A percentile compares a stretch with the other conserved stretches of the same genome.
These are phyloP conservation scores for Archaeoteleia sp. DNA, from an alignment of 2,888 invertebrate genomes.

Conservation along the genomic window DNA sequence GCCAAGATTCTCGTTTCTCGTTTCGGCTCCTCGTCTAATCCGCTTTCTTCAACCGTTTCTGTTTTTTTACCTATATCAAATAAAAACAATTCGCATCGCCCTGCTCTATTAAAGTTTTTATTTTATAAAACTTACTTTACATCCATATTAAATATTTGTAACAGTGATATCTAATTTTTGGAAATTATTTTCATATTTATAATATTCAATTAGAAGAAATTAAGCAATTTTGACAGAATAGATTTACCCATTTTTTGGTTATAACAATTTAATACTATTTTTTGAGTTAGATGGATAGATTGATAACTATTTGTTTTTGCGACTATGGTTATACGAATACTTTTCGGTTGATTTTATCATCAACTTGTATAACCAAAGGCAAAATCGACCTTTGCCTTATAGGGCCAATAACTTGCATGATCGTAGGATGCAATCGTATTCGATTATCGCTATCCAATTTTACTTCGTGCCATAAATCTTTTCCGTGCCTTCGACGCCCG, in stretches of 20 bases:
- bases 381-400: slow-evolving; percentile 45
- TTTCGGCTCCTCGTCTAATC: slow-evolving; percentile 39
- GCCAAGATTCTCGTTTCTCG: slow-evolving; percentile 39
- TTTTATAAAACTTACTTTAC: background rate
- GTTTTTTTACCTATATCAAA: slow-evolving; percentile 34
- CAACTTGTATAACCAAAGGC: slow-evolving; percentile 32
- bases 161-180: too few relatives aligned
- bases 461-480: slow-evolving; percentile 45
- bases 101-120: background rate
- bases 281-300: too few relatives aligned
- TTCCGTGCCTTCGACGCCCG: slow-evolving; percentile 42
- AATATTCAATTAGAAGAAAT: too few relatives aligned
- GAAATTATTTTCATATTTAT: too few relatives aligned
- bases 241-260: too few relatives aligned
- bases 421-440: slow-evolving; percentile 47
- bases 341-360: too few relatives aligned
- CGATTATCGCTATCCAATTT: slow-evolving; percentile 51
- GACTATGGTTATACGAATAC: too few relatives aligned
- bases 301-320: too few relatives aligned
- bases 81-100: slow-evolving; percentile 8
- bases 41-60: slow-evolving; percentile 43
- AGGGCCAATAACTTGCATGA: slow-evolving; percentile 50
- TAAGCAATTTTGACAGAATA: too few relatives aligned
- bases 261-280: too few relatives aligned
- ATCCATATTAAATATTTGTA: background rate